These are phyloP conservation scores for Enteromius afrohamiltoni DNA, from an alignment of 2,797 vertebrate genomes.

Conservation along the genomic window DNA sequence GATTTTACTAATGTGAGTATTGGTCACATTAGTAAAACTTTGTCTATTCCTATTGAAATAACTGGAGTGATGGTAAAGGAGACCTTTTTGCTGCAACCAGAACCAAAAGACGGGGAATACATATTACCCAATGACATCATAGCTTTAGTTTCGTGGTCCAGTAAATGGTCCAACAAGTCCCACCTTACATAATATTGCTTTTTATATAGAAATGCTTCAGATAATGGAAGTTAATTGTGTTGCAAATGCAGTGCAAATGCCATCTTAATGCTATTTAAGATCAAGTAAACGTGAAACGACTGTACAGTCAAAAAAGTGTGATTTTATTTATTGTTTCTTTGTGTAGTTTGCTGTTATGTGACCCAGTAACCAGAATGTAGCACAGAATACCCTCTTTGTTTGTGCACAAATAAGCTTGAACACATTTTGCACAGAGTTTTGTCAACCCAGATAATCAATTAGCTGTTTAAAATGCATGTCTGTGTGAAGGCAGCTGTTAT, in stretches of 20 bases:
- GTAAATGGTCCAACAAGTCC: not conserved
- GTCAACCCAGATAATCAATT: conserved; percentile 64
- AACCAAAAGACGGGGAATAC: not conserved
- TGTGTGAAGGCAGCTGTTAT: conserved; percentile 52
- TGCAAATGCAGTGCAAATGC: not conserved
- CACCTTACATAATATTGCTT: not conserved
- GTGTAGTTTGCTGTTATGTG: conserved; percentile 41
- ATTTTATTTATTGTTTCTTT: not conserved
- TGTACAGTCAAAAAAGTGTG: too few species aligned
- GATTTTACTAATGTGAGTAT: not conserved
- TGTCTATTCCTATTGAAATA: not conserved
- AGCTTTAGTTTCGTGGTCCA: not conserved
- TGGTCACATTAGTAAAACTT: not conserved
- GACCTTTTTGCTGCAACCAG: not conserved
- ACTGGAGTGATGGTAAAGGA: not conserved
- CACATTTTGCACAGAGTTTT: conserved; percentile 59
- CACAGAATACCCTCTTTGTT: conserved; percentile 56
- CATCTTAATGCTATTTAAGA: too few species aligned
- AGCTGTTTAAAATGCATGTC: conserved; percentile 59
- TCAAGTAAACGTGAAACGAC: not conserved
- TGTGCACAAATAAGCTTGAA: conserved; percentile 55
- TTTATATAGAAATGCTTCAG: not conserved
- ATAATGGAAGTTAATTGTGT: not conserved
- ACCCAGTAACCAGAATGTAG: conserved; percentile 39
- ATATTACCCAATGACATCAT: too few species aligned